Conservation (phyloP, 2,888 invertebrate genomes). For the Heliconius ethilla region DNA sequence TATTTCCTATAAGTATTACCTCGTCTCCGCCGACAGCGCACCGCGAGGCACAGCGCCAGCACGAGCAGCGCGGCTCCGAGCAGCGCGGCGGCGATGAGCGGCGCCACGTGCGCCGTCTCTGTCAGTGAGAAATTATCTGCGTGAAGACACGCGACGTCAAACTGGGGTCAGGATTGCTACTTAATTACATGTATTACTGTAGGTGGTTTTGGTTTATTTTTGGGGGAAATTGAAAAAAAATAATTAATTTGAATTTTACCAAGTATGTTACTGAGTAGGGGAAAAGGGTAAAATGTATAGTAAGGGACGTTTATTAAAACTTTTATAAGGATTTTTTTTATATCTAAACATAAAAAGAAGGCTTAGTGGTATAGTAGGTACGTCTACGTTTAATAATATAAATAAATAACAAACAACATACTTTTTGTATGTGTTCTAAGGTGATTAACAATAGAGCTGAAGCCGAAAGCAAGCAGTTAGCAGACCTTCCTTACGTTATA, state of each 20-base stretch:
- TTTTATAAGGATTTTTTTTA: too few relatives aligned
- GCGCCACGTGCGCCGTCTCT: slow-evolving; percentile 78
- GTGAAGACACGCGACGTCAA: slow-evolving; percentile 57
- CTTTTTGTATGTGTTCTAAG: too few relatives aligned
- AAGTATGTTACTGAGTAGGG: too few relatives aligned
- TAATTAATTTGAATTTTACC: neutral
- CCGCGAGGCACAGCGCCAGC: slow-evolving; percentile 71
- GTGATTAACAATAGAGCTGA: too few relatives aligned
- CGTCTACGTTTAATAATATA: too few relatives aligned
- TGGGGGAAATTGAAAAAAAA: neutral
- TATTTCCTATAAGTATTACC: slow-evolving; percentile 51
- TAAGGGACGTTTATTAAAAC: neutral
- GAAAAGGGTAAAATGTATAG: neutral
- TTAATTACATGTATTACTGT: neutral
- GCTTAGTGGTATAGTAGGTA: too few relatives aligned
- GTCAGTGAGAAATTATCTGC: slow-evolving; percentile 76
- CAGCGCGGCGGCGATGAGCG: slow-evolving; percentile 74
- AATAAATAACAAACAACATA: too few relatives aligned
- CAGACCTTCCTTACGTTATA: too few relatives aligned
- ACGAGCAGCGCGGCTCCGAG: slow-evolving; percentile 74
- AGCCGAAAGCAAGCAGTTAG: too few relatives aligned
- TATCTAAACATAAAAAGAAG: too few relatives aligned
- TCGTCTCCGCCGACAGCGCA: slow-evolving; percentile 70
- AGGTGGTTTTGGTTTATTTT: neutral
- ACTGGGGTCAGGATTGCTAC: slow-evolving; percentile 17